Conservation (phyloP, 92 coral and sea anemone species). For the Heteractis magnifica region DNA sequence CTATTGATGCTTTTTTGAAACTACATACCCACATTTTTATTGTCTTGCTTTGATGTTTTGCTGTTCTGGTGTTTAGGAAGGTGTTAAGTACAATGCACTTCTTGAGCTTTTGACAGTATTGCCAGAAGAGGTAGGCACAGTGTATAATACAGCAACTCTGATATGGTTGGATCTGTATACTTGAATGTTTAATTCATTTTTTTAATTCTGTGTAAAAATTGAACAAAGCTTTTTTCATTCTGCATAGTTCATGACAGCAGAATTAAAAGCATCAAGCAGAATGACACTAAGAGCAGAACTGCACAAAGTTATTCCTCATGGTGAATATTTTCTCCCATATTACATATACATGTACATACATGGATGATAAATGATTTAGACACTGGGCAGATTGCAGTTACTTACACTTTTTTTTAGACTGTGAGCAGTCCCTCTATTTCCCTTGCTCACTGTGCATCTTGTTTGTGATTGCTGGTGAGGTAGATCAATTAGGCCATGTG, state of each 20-base stretch:
- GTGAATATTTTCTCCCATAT: slow-evolving; percentile 22
- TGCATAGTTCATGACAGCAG: slow-evolving; percentile 77
- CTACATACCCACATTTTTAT: background rate
- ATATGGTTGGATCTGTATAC: background rate
- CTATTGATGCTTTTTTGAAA: background rate
- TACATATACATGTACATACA: background rate
- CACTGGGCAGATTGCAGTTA: too few relatives aligned
- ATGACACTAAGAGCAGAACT: slow-evolving; percentile 71
- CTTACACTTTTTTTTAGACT: too few relatives aligned
- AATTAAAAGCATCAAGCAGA: slow-evolving; percentile 64
- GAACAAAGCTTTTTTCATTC: background rate
- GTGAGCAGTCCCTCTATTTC: too few relatives aligned
- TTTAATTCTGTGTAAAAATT: background rate
- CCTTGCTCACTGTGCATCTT: too few relatives aligned
- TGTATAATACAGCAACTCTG: background rate
- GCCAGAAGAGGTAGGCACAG: slow-evolving; percentile 91
- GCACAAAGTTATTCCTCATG: slow-evolving; percentile 67
- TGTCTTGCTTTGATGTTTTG: background rate
- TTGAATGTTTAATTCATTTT: background rate
- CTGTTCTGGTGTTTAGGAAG: slow-evolving; percentile 27
- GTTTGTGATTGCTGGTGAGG: too few relatives aligned
- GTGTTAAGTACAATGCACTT: slow-evolving; percentile 57
- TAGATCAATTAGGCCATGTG: too few relatives aligned
- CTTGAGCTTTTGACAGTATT: slow-evolving; percentile 88
- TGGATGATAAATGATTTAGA: too few relatives aligned